Evolutionary conservation across 1,140 invertebrate genomes (phyloP).

Genomic region (Drosophila setifemur): DNA sequence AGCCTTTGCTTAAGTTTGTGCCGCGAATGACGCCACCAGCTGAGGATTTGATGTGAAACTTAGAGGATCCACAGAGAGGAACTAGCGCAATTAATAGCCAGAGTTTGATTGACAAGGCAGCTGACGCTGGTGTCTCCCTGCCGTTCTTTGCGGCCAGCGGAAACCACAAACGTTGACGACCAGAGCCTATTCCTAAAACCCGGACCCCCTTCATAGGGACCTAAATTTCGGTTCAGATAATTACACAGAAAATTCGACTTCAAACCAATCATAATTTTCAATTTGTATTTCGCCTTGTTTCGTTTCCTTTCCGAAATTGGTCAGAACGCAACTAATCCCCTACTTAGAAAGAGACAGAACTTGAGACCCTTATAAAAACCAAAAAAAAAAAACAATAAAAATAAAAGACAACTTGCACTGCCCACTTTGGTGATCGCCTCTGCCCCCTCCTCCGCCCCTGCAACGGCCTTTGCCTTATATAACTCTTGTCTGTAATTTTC

Average conservation of each 20-base stretch:
- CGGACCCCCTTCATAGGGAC: constrained; percentile 23
- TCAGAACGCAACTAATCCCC: constrained; percentile 55
- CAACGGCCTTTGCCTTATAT: constrained; percentile 6
- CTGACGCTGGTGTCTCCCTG: background rate
- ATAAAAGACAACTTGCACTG: constrained; percentile 17
- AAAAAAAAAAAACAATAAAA: constrained; percentile 13
- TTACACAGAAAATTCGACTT: constrained; percentile 48
- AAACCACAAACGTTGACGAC: constrained; percentile 52
- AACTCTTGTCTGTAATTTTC: constrained; percentile 68
- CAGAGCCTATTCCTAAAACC: constrained; percentile 11
- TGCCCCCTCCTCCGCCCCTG: background rate
- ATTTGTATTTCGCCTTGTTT: constrained; percentile 52
- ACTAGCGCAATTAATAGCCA: constrained; percentile 9
- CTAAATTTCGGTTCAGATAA: constrained; percentile 64
- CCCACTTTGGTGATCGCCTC: constrained; percentile 23
- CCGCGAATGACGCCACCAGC: constrained; percentile 18
- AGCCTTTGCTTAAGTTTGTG: constrained; percentile 13
- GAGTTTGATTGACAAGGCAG: constrained; percentile 47
- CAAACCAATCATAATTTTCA: constrained; percentile 62
- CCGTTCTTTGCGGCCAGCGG: constrained; percentile 12
- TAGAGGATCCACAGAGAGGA: background rate
- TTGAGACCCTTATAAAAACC: constrained; percentile 8
- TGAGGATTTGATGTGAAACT: background rate
- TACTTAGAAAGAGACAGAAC: constrained; percentile 45
- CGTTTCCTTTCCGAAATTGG: constrained; percentile 23